A percentile compares a stretch with the other conserved stretches of the same genome.
These are phyloP conservation scores for Sitta europaea DNA, from an alignment of 2,113 vertebrate species.

Conservation along the genomic window DNA sequence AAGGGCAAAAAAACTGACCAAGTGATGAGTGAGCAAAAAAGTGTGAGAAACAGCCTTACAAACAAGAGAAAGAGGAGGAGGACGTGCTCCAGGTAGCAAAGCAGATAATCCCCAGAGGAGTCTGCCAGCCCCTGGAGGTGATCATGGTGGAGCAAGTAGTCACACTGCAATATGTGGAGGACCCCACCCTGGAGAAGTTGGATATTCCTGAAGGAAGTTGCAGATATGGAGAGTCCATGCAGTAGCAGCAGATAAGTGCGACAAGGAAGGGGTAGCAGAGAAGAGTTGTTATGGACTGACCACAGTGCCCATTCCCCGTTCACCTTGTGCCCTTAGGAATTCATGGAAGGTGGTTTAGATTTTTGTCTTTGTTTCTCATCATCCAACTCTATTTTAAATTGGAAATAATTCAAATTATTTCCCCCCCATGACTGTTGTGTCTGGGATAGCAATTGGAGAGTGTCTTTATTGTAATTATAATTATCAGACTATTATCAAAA, in stretches of 20 bases:
- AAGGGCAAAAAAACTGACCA: not conserved
- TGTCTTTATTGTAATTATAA: not conserved
- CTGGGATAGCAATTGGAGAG: not conserved
- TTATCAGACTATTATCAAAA: not conserved
- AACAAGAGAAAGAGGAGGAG: not conserved
- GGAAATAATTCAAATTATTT: not conserved
- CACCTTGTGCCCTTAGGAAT: not conserved
- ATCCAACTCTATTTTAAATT: not conserved
- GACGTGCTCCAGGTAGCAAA: accelerated
- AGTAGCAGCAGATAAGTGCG: not conserved
- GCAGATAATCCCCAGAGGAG: not conserved
- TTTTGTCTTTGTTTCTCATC: not conserved
- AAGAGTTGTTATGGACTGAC: not conserved
- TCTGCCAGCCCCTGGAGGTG: not conserved
- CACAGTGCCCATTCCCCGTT: not conserved
- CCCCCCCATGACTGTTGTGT: not conserved
- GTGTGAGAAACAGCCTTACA: not conserved
- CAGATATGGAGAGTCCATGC: not conserved
- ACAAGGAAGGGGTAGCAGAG: not conserved
- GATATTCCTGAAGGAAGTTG: not conserved
- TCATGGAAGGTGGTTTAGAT: not conserved
- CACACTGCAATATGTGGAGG: accelerated
- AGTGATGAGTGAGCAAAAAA: not conserved
- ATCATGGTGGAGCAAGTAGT: not conserved
- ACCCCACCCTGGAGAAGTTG: accelerated